Evolutionary conservation across 2,888 invertebrate genomes (phyloP).

Genomic region (Stenodema calcarata): DNA sequence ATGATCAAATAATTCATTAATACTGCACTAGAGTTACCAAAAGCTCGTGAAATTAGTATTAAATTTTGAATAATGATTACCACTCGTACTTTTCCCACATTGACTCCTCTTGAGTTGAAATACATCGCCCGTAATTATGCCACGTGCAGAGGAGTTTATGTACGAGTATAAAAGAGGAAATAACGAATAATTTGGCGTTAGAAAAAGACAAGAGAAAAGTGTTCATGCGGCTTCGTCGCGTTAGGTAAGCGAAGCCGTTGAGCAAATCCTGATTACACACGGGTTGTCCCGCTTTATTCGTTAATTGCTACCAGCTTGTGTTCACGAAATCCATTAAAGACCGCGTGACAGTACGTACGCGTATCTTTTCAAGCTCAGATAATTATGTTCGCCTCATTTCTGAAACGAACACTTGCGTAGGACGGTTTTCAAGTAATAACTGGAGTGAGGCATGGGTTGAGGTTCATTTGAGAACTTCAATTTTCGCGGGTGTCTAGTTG

Average conservation of each 20-base stretch:
- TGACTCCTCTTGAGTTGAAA: too few relatives aligned
- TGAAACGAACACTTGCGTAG: background rate
- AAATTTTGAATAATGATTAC: too few relatives aligned
- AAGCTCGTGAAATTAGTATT: too few relatives aligned
- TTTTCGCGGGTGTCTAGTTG: too few relatives aligned
- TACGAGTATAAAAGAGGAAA: background rate
- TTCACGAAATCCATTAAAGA: background rate
- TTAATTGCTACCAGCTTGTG: background rate
- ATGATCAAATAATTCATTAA: too few relatives aligned
- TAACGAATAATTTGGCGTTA: background rate
- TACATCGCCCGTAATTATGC: too few relatives aligned
- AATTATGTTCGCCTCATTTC: background rate
- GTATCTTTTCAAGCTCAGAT: background rate
- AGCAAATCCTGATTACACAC: background rate
- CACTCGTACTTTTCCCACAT: too few relatives aligned
- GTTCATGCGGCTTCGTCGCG: background rate
- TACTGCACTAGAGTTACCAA: too few relatives aligned
- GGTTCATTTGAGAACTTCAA: too few relatives aligned
- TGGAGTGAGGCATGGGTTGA: too few relatives aligned
- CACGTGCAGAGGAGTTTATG: too few relatives aligned
- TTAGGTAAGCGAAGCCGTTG: background rate
- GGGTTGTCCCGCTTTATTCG: background rate
- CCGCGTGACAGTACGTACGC: background rate
- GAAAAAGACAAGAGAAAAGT: background rate
- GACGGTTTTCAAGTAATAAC: background rate